A percentile compares a stretch with the other conserved stretches of the same genome.
Conservation (phyloP, 1,140 invertebrate genomes). For the Eurytemora carolleeae region DNA sequence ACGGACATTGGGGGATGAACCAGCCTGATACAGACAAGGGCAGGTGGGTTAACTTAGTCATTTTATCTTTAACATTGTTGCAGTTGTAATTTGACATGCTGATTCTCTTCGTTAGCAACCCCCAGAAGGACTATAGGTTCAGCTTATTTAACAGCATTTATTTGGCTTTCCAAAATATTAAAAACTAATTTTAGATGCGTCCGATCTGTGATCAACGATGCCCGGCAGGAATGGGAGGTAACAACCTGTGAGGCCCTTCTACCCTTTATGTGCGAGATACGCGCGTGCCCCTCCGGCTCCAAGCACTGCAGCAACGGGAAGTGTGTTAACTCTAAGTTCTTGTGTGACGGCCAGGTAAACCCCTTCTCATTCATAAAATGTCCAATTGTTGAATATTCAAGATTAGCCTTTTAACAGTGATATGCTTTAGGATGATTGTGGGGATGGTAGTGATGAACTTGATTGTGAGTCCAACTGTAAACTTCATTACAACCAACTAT, state of each 20-base stretch:
- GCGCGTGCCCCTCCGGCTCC: slow-evolving; percentile 69
- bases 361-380: no score
- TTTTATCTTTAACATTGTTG: no score
- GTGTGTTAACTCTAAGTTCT: slow-evolving; percentile 50
- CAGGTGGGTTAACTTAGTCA: slow-evolving; percentile 55
- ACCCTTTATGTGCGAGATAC: slow-evolving; percentile 76
- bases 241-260: slow-evolving; percentile 77
- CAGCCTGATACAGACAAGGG: slow-evolving; percentile 67
- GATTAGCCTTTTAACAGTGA: no score
- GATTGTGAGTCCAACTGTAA: background rate
- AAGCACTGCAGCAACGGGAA: slow-evolving; percentile 78
- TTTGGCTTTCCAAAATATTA: no score
- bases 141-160: no score
- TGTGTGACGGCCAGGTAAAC: slow-evolving; percentile 15
- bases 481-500: background rate
- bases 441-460: background rate
- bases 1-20: slow-evolving; percentile 63
- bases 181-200: no score
- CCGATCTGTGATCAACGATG: slow-evolving; percentile 28
- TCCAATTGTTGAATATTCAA: no score
- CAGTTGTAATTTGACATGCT: no score
- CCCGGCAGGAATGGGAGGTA: slow-evolving; percentile 63
- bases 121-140: no score
- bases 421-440: background rate
- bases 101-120: no score